Evolutionary conservation across 2,888 invertebrate genomes (phyloP).

Genomic region (Unio delphinus): DNA sequence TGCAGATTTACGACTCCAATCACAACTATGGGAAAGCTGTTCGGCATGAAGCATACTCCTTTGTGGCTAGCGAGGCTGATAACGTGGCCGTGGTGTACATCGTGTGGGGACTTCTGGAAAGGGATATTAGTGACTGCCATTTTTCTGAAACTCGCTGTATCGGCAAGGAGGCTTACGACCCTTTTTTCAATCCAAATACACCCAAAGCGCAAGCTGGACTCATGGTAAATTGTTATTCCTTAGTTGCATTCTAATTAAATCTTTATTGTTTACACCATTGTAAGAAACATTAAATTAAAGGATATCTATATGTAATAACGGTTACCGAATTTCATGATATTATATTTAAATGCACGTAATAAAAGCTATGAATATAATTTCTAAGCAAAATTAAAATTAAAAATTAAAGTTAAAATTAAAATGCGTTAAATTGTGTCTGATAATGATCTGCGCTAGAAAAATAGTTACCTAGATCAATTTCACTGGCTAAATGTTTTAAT

Average conservation of each 20-base stretch:
- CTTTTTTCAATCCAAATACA: conserved; percentile 54
- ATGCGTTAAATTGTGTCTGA: too few relatives aligned
- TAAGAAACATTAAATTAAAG: too few relatives aligned
- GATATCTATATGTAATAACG: too few relatives aligned
- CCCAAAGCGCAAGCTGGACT: conserved; percentile 53
- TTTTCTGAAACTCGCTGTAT: conserved; percentile 54
- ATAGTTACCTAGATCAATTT: too few relatives aligned
- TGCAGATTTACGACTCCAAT: conserved; percentile 46
- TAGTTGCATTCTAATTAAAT: neutral
- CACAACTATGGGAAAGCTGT: conserved; percentile 52
- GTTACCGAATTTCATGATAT: too few relatives aligned
- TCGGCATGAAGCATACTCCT: conserved; percentile 35
- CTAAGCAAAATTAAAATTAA: too few relatives aligned
- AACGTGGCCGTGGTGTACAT: conserved; percentile 41
- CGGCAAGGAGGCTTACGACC: conserved; percentile 52
- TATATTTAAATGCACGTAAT: too few relatives aligned
- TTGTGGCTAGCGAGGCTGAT: conserved; percentile 37
- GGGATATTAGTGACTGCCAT: conserved; percentile 56
- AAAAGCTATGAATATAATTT: too few relatives aligned
- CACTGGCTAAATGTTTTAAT: too few relatives aligned
- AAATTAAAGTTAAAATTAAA: too few relatives aligned
- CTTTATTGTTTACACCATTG: too few relatives aligned
- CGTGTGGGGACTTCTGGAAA: conserved; percentile 57
- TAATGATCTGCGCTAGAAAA: too few relatives aligned
- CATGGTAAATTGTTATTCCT: conserved; percentile 34